phyloP scores from a whole-genome alignment of 2,888 invertebrate species.

The Philaethria dido region DNA sequence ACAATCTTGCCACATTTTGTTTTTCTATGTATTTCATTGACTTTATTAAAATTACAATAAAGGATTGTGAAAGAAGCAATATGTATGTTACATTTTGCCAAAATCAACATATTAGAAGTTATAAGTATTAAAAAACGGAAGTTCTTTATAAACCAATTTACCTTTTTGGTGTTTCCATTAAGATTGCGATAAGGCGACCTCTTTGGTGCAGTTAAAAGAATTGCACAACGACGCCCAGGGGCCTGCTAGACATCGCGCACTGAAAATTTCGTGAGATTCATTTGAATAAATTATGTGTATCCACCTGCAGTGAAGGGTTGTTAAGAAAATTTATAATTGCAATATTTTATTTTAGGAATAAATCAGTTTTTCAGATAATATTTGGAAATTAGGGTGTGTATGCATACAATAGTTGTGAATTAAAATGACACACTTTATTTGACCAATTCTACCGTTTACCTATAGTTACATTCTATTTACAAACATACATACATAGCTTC shows the following conservation, averaged over 20 bases:
- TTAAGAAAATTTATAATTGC: constrained; percentile 68
- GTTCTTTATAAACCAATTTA: constrained; percentile 39
- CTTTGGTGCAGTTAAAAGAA: constrained; percentile 75
- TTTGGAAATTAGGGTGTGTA: not conserved
- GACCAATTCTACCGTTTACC: too few relatives aligned
- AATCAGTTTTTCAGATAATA: constrained; percentile 7
- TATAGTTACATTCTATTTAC: too few relatives aligned
- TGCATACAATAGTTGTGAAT: too few relatives aligned
- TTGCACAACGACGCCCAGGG: constrained; percentile 71
- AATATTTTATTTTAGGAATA: constrained; percentile 29
- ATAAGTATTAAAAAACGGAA: constrained; percentile 44
- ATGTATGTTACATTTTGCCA: not conserved
- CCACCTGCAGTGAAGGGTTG: constrained; percentile 81
- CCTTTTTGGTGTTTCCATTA: constrained; percentile 70
- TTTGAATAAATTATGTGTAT: constrained; percentile 81
- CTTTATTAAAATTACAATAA: not conserved
- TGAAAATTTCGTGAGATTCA: constrained; percentile 77
- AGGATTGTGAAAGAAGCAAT: not conserved
- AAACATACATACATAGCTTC: too few relatives aligned
- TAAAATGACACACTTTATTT: too few relatives aligned
- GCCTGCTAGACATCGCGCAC: constrained; percentile 62
- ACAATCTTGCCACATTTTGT: not conserved
- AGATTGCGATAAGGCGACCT: constrained; percentile 65
- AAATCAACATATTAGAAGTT: not conserved
- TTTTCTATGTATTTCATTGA: not conserved